Conservation (phyloP, 1,140 invertebrate species). For the Trissolcus basalis region DNA sequence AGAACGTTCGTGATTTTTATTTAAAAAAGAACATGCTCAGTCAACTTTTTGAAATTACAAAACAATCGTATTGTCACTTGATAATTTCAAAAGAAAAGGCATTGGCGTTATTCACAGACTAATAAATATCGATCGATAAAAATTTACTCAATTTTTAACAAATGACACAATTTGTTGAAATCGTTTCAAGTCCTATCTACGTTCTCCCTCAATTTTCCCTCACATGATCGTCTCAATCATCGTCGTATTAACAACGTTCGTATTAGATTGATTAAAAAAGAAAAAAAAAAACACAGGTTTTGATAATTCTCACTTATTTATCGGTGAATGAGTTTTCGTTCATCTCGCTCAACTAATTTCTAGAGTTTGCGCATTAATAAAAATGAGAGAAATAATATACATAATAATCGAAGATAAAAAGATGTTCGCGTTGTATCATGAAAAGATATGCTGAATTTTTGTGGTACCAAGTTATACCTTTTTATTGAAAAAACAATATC, state of each 20-base stretch:
- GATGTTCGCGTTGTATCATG: constrained; percentile 9
- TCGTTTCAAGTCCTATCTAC: constrained; percentile 6
- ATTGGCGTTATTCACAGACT: neutral
- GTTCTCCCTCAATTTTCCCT: constrained; percentile 25
- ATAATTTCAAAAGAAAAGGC: constrained; percentile 29
- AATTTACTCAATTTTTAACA: constrained; percentile 36
- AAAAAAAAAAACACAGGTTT: too few species aligned
- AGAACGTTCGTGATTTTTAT: constrained; percentile 17
- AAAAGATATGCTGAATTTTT: constrained; percentile 12
- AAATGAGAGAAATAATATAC: constrained; percentile 6
- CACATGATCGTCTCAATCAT: constrained; percentile 31
- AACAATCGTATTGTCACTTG: constrained; percentile 4
- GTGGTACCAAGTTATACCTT: constrained; percentile 1
- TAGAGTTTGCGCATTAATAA: constrained; percentile 21
- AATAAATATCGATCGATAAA: constrained; percentile 44
- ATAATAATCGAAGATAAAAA: constrained; percentile 14
- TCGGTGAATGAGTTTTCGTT: constrained; percentile 28
- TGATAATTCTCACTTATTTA: constrained; percentile 32
- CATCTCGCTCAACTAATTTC: constrained; percentile 24
- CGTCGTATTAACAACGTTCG: constrained; percentile 21
- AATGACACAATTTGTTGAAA: constrained; percentile 47
- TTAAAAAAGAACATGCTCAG: constrained; percentile 11
- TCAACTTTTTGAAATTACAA: constrained; percentile 15
- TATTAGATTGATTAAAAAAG: too few species aligned
- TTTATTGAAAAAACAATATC: constrained; percentile 27